These are phyloP conservation scores for Engraulis encrasicolus DNA, from an alignment of 2,113 vertebrate species.

Conservation along the genomic window DNA sequence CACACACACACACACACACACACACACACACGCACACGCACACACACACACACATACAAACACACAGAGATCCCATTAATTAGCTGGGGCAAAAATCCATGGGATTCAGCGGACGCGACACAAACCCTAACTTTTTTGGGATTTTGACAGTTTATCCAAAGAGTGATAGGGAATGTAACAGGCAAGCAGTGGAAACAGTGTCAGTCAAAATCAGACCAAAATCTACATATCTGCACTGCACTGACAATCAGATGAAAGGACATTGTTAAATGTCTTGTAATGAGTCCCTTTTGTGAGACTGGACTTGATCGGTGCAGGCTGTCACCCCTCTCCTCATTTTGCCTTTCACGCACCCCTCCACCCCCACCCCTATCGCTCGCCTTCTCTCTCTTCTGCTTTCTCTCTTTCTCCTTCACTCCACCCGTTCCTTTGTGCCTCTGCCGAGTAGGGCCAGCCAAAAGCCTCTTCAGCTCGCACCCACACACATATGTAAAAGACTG, in stretches of 20 bases:
- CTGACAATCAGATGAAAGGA: not conserved
- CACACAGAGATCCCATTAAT: conserved; percentile 34
- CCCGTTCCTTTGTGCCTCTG: conserved; percentile 60
- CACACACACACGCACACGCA: too few relatives aligned
- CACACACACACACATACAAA: too few relatives aligned
- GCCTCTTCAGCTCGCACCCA: conserved; percentile 77
- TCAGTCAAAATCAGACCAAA: not conserved
- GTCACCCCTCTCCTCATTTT: conserved; percentile 77
- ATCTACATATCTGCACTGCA: not conserved
- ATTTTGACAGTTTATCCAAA: not conserved
- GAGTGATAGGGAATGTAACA: not conserved
- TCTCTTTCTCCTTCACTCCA: conserved; percentile 20
- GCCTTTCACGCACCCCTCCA: conserved; percentile 78
- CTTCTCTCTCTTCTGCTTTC: conserved; percentile 21
- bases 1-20: too few relatives aligned
- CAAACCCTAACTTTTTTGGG: conserved; percentile 52
- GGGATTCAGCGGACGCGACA: conserved; percentile 2
- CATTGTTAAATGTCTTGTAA: not conserved
- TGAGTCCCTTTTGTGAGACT: not conserved
- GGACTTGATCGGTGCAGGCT: conserved; percentile 51
- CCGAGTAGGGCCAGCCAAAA: conserved; percentile 69
- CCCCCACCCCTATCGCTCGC: too few relatives aligned
- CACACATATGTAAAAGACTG: conserved; percentile 65
- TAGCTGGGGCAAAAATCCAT: conserved; percentile 25
- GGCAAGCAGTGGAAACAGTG: not conserved